phyloP scores from a whole-genome alignment of 1,140 invertebrate species.

The Aricia agestis region DNA sequence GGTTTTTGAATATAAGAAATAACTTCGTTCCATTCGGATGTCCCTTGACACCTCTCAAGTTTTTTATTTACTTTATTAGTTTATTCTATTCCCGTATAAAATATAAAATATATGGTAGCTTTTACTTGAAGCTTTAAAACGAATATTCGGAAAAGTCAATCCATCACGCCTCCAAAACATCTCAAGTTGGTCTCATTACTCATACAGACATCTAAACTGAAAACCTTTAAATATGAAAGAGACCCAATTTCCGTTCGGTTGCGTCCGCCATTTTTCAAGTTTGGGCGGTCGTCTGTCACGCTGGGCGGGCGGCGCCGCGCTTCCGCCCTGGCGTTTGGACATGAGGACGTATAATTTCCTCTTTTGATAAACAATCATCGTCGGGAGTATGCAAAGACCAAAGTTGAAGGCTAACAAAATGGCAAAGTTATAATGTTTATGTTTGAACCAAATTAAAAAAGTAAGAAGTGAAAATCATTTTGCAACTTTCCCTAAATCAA shows the following conservation, averaged over 20 bases:
- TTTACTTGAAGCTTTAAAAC: background rate
- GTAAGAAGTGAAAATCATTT: no score
- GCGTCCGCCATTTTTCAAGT: slow-evolving; percentile 2
- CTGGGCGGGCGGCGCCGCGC: background rate
- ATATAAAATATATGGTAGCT: no score
- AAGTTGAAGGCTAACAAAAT: background rate
- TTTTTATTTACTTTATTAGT: no score
- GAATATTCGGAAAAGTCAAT: background rate
- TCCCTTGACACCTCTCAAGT: no score
- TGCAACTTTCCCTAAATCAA: no score
- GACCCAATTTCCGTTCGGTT: slow-evolving; percentile 2
- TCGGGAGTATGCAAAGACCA: background rate
- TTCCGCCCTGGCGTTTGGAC: background rate
- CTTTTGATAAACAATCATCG: background rate
- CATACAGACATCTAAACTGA: slow-evolving; percentile 1
- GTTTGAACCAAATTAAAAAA: no score
- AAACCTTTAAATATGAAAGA: slow-evolving; percentile 3
- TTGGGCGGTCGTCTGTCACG: background rate
- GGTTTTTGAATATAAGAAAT: no score
- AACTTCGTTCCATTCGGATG: no score
- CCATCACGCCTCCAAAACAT: background rate
- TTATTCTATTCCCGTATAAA: no score
- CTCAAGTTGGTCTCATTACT: background rate
- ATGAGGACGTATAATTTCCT: background rate
- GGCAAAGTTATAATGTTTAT: background rate